phyloP scores from a whole-genome alignment of 2,113 vertebrate species.

The Plecotus auritus region DNA sequence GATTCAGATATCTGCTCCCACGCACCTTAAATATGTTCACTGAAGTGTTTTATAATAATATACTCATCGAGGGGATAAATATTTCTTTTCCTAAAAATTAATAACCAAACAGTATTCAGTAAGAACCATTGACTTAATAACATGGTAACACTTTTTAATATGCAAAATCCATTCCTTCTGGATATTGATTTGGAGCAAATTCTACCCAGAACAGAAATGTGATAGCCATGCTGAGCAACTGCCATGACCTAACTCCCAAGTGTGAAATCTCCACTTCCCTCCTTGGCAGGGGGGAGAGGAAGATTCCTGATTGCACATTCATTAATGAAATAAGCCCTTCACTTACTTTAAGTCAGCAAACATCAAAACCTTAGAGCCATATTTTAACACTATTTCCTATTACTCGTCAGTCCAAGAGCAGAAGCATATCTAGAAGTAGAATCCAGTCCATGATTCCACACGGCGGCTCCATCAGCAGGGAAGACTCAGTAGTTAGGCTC shows the following conservation, averaged over 20 bases:
- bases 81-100: not conserved
- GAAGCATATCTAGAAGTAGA: not conserved
- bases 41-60: not conserved
- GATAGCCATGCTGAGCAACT: not conserved
- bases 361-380: not conserved
- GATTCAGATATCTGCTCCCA: not conserved
- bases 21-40: not conserved
- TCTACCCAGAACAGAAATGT: not conserved
- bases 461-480: not conserved
- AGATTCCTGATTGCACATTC: not conserved
- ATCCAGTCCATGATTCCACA: not conserved
- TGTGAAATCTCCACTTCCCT: not conserved
- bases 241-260: not conserved
- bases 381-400: not conserved
- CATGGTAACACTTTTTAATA: not conserved
- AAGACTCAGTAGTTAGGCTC: not conserved
- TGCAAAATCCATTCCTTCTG: slow-evolving; percentile 16
- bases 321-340: not conserved
- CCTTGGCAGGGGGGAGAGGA: not conserved
- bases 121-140: slow-evolving; percentile 8
- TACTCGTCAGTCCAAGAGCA: not conserved
- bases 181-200: not conserved
- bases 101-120: not conserved
- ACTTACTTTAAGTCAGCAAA: not conserved
- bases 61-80: not conserved